Evolutionary conservation across 2,888 invertebrate species (phyloP), one percentile per base, ranked within the genome.

Genomic region (Trachelus troglodyta): DNA sequence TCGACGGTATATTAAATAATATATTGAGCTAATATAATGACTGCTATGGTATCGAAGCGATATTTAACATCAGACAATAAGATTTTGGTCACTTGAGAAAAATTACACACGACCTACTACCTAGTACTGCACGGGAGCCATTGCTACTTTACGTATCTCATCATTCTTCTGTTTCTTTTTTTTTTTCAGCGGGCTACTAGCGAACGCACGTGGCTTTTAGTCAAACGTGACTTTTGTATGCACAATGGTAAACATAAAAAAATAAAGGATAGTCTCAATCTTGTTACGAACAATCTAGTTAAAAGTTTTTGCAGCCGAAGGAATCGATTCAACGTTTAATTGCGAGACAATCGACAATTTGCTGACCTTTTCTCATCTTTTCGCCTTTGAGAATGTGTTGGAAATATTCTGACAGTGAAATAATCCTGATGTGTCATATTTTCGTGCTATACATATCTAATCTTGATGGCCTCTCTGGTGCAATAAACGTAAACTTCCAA

Each of bases 1-100:
- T 68, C 75, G 56, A 74, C n/a, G 35, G 35, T 40, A 15, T 77
- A 76, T 86, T 84, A 84, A 85, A 83, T 83, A 82, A 81, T 81
- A 81, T 79, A 83, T 83, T 80, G 82, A 84, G 82, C 81, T 82
- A 80, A 85, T 81, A 78, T 84, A 79, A 81, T 83, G 78, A 85
- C 81, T 82, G 83, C 83, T 84, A 79, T 81, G 80, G 80, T 84
- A 81, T 81, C 79, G 81, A 84, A 85, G 83, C 81, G 80, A 81
- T 83, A 82, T 83, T 82, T 80, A 84, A 85, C 83, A 81, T 83
- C 80, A 79, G 75, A 78, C 77, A 84, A 84, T 81, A 81, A 79
- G 82, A 84, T 82, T 82, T 85, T 85, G 81, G 82, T 86, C 84
- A 83, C 81, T 84, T 83, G 81, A 87, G 82, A 87, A 85, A 83